These are phyloP conservation scores for Baccha elongata DNA, from an alignment of 2,888 invertebrate species.

Conservation along the genomic window DNA sequence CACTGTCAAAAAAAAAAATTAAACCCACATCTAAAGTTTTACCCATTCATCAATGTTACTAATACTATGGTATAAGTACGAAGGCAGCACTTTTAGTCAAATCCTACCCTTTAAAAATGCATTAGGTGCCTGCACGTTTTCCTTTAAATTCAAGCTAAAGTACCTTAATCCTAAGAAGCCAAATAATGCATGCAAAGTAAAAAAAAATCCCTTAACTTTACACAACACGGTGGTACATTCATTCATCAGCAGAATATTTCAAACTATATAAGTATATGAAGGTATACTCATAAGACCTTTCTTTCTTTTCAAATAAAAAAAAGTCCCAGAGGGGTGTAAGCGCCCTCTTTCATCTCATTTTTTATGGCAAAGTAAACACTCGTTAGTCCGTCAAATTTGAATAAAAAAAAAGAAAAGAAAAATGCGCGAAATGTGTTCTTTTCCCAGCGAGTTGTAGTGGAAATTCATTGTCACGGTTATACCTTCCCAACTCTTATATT, in stretches of 20 bases:
- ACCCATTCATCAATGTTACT: too few relatives aligned
- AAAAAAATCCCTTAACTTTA: background rate
- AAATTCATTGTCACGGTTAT: constrained; percentile 65
- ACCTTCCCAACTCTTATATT: too few relatives aligned
- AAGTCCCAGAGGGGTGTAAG: constrained; percentile 34
- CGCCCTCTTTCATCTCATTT: constrained; percentile 60
- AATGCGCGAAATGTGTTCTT: constrained; percentile 36
- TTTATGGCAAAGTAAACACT: constrained; percentile 68
- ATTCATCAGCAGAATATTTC: background rate
- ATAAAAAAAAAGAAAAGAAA: background rate
- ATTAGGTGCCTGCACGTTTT: background rate
- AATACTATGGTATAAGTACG: too few relatives aligned
- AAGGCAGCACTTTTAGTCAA: background rate
- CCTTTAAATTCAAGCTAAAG: background rate
- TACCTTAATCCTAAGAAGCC: constrained; percentile 49
- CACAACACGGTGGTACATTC: background rate
- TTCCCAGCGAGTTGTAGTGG: constrained; percentile 5
- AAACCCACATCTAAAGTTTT: too few relatives aligned
- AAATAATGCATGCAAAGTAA: constrained; percentile 37
- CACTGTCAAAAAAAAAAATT: too few relatives aligned
- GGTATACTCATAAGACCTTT: background rate
- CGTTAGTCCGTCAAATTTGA: constrained; percentile 63
- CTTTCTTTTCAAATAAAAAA: background rate
- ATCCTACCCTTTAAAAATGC: background rate
- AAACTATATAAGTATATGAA: background rate